Evolutionary conservation across 1,140 invertebrate genomes (phyloP), one percentile per base, ranked within the genome.

Genomic region (Chrysoperla carnea): DNA sequence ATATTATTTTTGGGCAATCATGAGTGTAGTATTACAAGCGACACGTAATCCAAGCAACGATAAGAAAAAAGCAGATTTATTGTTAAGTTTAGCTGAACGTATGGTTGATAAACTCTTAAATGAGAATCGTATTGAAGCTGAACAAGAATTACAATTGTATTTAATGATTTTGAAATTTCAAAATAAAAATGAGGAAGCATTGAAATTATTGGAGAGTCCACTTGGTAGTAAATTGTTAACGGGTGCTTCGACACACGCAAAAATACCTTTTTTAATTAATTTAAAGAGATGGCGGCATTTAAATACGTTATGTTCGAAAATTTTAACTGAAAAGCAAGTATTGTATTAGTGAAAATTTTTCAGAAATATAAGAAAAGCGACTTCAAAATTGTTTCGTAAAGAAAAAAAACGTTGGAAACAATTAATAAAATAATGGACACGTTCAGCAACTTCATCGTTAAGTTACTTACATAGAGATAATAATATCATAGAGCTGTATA

Each of bases 1-100:
- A 0, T 98, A 97, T 62, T 95, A 93, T 58, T 95, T 94, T 61
- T 98, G 93, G 94, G 84, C 84, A 43, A 81, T 96, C 11, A 95
- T 95, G 82, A 94, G 89, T 59, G 76, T 92, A 56, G 80, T 95
- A 12, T 80, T 96, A 70, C 90, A 94, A 70, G 85, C 85, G 52
- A 54, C 46, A 52, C 55, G 61, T 9, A 54, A 59, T 11, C 66
- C 61, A 28, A 58, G 52, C 23, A 61, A 62, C 3, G 64, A 73
- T 48, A 48, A 55, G 1, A 63, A 65, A 28, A 76, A 75, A 54
- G 60, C 60, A 44, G 72, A 64, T 44, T 73, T 90, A 41, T 73
- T 79, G 23, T 68, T 94, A 31, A 75, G 82, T 11, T 64, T 96
- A 39, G 91, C 91, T n/a, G 86, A 83, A 55, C 66, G 78, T 55